Evolutionary conservation across 2,113 vertebrate species (phyloP), one percentile per base, ranked within the genome.

Genomic region (Triplophysa dalaica): DNA sequence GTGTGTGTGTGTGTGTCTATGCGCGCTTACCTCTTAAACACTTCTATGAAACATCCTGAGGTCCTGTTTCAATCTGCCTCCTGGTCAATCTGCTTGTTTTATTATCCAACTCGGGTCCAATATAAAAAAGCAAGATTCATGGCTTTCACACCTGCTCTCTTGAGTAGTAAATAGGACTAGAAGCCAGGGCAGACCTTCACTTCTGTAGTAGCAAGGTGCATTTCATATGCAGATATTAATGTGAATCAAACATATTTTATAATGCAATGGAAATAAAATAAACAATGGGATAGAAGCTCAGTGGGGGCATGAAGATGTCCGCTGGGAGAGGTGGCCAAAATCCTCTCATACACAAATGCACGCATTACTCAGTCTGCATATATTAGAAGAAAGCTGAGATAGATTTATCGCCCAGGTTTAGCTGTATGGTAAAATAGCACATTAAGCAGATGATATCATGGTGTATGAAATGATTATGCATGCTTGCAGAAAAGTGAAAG

Each of bases 381-480:
- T 91, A 88, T 91, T 92, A 90, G 90, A 85, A 87, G 85, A 87
- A 87, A 86, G 87, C 85, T 50, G 76, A 8, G 78, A 17, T 86
- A 91, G 90, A 93, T 93, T 93, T 93, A 93, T 93, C 78, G 66
- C 88, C 84, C 83, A 79, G 88, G 85, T 93, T 93, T 93, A 93
- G 92, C 90, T 90, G 89, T 92, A 92, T 90, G 87, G 90, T 90
- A 92, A 93, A 92, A 93, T 90, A 91, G 90, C 89, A 22, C 91
- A 92, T 93, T 93, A 93, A 89, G 92, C 91, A 91, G 92, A 93
- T 93, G 90, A 93, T 92, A 92, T 92, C 87, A 83, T 41, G 22
- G 80, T 84, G 77, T 90, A 90, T 89, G 87, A 87, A 92, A 92
- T 91, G 86, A 93, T 92, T 92, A 91, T 87, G 88, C 90, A 74